Base-by-base conservation (phyloP, 2,797 vertebrate genomes). In the Diglossa cyanea region DNA sequence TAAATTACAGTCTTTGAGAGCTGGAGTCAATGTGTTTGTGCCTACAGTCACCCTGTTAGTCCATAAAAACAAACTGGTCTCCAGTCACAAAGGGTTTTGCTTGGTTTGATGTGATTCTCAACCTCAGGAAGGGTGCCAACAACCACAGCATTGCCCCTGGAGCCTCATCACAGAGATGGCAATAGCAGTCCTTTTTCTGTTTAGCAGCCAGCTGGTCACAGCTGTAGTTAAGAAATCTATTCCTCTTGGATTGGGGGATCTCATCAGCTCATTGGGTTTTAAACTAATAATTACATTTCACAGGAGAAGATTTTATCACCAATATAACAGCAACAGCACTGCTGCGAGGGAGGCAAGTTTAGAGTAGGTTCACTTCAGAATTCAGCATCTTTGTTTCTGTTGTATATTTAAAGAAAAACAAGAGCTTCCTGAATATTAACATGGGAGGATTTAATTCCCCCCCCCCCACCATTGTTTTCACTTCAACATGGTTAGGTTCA, bases 241-340 rank as follows among this genome's bases (percentile, higher is more conserved):
- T 86, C 17, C 33, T 78, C n/a, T 61, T 78, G 16, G 30, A n/a
- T 11, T 84, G 84, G 50, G 48, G 17, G 33, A 31, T 63, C 28
- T 83, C 9, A 4, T 28, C 25, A 42, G 30, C n/a, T 84, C 26
- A 71, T 0, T 61, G 42, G 7, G 42, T 35, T 92, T 84, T 86
- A 82, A 74, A 70, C 24, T 82, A 88, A 42, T 87, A 72, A 51
- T 70, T 92, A 60, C 6, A 11, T 93, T 90, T 88, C 39, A 61
- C 35, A 58, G 75, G 61, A 54, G 35, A 70, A 20, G 37, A 7
- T 47, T 42, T 37, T 73, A 54, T 78, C 11, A 19, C n/a, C 7
- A 40, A 28, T 39, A 3, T 42, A 72, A 78, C 18, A 55, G 45
- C 20, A 74, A 6, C 19, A 55, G 28, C 20, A 24, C 16, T 51